Evolutionary conservation across 1,140 invertebrate species (phyloP).

Genomic region (Drosophila bipectinata): DNA sequence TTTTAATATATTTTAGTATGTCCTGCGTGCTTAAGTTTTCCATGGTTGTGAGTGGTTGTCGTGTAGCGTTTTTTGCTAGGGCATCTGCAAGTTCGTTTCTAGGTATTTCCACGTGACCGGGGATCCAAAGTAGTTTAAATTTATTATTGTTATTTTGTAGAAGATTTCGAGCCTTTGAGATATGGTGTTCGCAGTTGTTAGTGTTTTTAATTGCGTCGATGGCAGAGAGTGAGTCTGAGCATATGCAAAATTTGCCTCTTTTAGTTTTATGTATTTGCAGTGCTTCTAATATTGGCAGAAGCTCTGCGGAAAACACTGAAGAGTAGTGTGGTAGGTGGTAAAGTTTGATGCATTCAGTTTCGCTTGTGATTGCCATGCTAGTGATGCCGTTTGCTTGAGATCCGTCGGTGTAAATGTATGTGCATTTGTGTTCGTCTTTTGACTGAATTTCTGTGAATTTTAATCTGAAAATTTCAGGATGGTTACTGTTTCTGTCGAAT

Average conservation of each 20-base stretch:
- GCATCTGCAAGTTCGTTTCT: too few relatives aligned
- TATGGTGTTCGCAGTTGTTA: constrained; percentile 4
- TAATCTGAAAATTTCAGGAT: neutral
- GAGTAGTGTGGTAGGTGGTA: constrained; percentile 9
- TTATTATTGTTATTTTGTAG: constrained; percentile 9
- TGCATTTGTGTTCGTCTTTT: constrained; percentile 1
- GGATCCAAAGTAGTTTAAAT: too few relatives aligned
- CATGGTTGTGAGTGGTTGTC: neutral
- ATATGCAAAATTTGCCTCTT: constrained; percentile 24
- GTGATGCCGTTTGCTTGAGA: neutral
- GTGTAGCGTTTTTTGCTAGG: neutral
- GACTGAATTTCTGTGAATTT: neutral
- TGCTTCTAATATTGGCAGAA: constrained; percentile 13
- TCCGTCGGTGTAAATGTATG: neutral
- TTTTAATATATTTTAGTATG: neutral
- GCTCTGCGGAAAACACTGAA: constrained; percentile 18
- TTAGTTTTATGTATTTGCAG: constrained; percentile 16
- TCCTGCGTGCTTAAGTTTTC: constrained; percentile 1
- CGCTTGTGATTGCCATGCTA: too few relatives aligned
- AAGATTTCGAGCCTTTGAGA: constrained; percentile 6
- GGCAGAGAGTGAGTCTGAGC: constrained; percentile 17
- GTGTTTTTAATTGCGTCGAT: too few relatives aligned
- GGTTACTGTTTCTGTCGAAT: neutral
- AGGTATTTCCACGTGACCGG: too few relatives aligned
- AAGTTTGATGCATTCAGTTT: too few relatives aligned